phyloP scores from a whole-genome alignment of 1,140 invertebrate genomes.

The Drosophila tristis region DNA sequence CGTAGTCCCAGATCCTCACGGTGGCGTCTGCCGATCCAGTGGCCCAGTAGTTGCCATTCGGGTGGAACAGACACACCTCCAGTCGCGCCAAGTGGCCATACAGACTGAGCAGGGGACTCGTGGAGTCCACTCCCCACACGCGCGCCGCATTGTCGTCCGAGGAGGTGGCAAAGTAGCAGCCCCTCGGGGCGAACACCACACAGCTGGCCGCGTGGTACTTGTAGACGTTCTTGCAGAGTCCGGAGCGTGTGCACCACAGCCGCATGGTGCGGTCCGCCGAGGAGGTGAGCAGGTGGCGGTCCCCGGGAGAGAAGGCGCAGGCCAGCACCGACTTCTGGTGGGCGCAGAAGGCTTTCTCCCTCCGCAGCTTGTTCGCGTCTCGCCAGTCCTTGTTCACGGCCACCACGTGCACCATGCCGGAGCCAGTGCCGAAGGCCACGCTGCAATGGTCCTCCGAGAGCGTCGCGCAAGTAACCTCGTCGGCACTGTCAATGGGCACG shows the following conservation, averaged over 20 bases:
- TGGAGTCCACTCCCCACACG: slow-evolving; percentile 49
- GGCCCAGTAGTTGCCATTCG: slow-evolving; percentile 61
- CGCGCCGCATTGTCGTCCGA: slow-evolving; percentile 55
- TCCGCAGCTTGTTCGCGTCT: slow-evolving; percentile 4
- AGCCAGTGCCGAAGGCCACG: no score
- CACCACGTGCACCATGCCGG: no score
- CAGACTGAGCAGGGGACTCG: slow-evolving; percentile 20
- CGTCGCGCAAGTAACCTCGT: no score
- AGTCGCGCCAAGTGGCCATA: slow-evolving; percentile 54
- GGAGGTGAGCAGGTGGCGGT: slow-evolving; percentile 48
- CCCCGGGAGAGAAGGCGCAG: slow-evolving; percentile 44
- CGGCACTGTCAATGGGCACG: no score
- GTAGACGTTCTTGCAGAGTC: slow-evolving; percentile 57
- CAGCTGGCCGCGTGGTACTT: slow-evolving; percentile 22
- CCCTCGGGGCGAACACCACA: slow-evolving; percentile 45
- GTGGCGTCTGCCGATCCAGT: slow-evolving; percentile 62
- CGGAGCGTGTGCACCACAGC: slow-evolving; percentile 58
- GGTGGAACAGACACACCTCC: slow-evolving; percentile 50
- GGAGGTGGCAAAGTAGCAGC: slow-evolving; percentile 53
- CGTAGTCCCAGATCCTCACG: slow-evolving; percentile 54
- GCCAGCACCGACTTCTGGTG: slow-evolving; percentile 49
- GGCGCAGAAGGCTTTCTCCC: slow-evolving; percentile 9
- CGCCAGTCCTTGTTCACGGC: not conserved
- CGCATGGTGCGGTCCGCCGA: slow-evolving; percentile 51
- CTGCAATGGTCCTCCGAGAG: no score